A percentile compares a stretch with the other conserved stretches of the same genome.
Conservation (phyloP, 1,140 invertebrate genomes). For the Mizuhopecten yessoensis region DNA sequence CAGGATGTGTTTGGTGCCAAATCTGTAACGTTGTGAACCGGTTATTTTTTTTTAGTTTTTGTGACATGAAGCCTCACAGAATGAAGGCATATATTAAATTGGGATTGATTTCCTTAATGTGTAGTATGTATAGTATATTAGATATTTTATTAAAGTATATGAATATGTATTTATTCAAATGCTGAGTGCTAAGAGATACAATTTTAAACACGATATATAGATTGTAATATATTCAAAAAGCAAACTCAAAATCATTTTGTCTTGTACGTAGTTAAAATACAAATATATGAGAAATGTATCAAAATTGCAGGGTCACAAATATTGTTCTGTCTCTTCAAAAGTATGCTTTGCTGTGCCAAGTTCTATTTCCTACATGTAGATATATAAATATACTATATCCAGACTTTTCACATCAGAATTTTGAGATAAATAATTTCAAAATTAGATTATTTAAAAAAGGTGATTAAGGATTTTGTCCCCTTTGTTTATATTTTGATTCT, state of each 20-base stretch:
- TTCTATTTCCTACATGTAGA: not conserved
- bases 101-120: not conserved
- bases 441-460: too few relatives aligned
- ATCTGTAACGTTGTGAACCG: not conserved
- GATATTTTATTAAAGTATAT: not conserved
- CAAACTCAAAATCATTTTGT: conserved; percentile 19
- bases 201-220: not conserved
- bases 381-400: too few relatives aligned
- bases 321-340: not conserved
- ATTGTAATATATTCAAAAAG: conserved; percentile 20
- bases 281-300: too few relatives aligned
- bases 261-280: not conserved
- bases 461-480: too few relatives aligned
- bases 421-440: too few relatives aligned
- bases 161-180: conserved; percentile 35
- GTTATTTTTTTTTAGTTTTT: not conserved
- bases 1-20: conserved; percentile 18
- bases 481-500: too few relatives aligned
- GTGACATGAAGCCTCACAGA: not conserved
- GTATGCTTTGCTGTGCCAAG: not conserved
- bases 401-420: too few relatives aligned
- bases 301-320: conserved; percentile 28
- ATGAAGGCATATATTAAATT: not conserved
- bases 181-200: not conserved
- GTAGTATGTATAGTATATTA: not conserved